Percentiles rank a stretch among this genome's conserved stretches.
These are phyloP conservation scores for Polypedilum vanderplanki DNA, from an alignment of 1,140 invertebrate genomes.

Conservation along the genomic window DNA sequence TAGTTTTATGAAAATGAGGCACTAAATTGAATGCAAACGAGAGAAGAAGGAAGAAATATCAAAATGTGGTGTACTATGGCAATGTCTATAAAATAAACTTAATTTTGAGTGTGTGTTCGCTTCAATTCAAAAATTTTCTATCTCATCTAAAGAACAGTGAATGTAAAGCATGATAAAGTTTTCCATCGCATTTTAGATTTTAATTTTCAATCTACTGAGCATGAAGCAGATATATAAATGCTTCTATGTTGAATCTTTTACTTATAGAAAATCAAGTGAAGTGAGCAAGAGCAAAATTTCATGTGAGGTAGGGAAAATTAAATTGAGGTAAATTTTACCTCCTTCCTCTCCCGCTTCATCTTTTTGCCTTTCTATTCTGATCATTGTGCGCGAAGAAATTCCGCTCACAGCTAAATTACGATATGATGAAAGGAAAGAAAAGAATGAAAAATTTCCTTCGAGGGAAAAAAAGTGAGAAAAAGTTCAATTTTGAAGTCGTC, in stretches of 20 bases:
- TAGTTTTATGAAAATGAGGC: neutral
- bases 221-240: too few species aligned
- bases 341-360: neutral
- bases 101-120: neutral
- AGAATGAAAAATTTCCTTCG: neutral
- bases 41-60: neutral
- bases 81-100: neutral
- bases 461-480: neutral
- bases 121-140: too few species aligned
- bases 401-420: neutral
- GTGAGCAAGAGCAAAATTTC: neutral
- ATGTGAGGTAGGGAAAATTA: neutral
- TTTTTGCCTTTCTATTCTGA: neutral
- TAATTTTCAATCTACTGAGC: too few species aligned
- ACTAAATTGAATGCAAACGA: neutral
- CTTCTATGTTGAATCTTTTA: neutral
- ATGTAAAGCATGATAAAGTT: too few species aligned
- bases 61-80: neutral
- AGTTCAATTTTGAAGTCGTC: neutral
- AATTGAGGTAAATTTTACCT: constrained; percentile 26
- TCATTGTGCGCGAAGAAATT: neutral
- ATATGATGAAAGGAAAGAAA: neutral
- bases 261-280: neutral
- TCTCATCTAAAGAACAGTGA: too few species aligned
- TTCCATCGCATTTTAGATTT: too few species aligned